Percentiles rank a stretch among this genome's conserved stretches.
These are phyloP conservation scores for Harpalus rubripes DNA, from an alignment of 2,888 invertebrate species.

Conservation along the genomic window DNA sequence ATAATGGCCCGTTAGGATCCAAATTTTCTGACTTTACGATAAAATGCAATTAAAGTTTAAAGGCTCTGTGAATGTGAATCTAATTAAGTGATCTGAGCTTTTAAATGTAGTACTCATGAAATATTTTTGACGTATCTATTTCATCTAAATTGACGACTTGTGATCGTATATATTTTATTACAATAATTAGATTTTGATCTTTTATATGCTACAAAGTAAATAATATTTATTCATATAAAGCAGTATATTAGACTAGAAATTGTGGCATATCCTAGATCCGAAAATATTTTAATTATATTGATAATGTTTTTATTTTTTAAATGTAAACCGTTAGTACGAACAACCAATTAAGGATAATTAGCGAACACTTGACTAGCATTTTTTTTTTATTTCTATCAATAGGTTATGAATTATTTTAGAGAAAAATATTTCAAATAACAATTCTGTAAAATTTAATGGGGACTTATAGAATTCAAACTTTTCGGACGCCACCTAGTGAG, in stretches of 20 bases:
- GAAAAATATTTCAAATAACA: no score
- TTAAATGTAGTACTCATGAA: constrained; percentile 20
- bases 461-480: no score
- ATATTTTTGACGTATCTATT: constrained; percentile 47
- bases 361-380: no score
- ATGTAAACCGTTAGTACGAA: background rate
- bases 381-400: no score
- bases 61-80: constrained; percentile 48
- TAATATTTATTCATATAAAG: constrained; percentile 42
- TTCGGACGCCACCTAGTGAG: no score
- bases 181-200: constrained; percentile 5
- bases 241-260: constrained; percentile 27
- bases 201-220: constrained; percentile 10
- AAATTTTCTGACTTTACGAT: no score
- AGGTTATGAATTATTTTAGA: no score
- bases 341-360: no score
- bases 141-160: constrained; percentile 42
- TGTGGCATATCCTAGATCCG: constrained; percentile 30
- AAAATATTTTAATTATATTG: constrained; percentile 27
- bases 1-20: no score
- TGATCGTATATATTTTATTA: constrained; percentile 50
- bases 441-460: no score
- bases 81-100: constrained; percentile 21
- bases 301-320: constrained; percentile 11
- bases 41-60: constrained; percentile 34